Conservation (phyloP, 2,888 invertebrate species). For the Chrysina gloriosa region DNA sequence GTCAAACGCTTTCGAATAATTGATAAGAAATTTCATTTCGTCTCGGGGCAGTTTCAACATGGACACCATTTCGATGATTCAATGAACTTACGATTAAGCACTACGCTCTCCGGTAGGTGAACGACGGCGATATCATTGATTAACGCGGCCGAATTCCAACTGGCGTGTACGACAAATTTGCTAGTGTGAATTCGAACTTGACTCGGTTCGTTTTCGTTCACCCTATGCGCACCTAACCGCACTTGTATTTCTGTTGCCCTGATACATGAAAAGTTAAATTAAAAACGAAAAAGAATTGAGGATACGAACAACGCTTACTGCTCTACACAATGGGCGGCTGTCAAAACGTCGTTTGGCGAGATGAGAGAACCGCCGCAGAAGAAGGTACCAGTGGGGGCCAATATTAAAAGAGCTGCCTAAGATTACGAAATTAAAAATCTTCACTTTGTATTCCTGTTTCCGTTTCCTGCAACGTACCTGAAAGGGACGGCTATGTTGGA, state of each 20-base stretch:
- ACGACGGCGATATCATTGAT: slow-evolving; percentile 63
- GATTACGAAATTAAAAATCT: too few species aligned
- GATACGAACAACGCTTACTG: slow-evolving; percentile 4
- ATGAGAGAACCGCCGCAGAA: slow-evolving; percentile 69
- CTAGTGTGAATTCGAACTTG: slow-evolving; percentile 48
- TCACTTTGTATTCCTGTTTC: too few species aligned
- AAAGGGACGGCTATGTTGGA: slow-evolving; percentile 25
- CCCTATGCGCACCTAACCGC: slow-evolving; percentile 54
- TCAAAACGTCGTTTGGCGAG: slow-evolving; percentile 65
- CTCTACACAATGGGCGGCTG: slow-evolving; percentile 67
- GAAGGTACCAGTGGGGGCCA: slow-evolving; percentile 57
- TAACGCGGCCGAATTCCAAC: slow-evolving; percentile 52
- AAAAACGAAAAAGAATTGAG: background rate
- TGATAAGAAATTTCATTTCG: too few species aligned
- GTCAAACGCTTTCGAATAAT: too few species aligned
- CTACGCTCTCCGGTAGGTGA: background rate
- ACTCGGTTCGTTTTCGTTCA: slow-evolving; percentile 54
- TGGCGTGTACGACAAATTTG: slow-evolving; percentile 44
- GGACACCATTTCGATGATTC: background rate
- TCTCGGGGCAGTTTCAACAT: background rate
- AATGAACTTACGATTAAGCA: slow-evolving; percentile 22
- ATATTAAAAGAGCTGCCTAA: slow-evolving; percentile 45
- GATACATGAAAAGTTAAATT: background rate
- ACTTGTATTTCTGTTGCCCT: slow-evolving; percentile 43
- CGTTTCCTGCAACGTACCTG: slow-evolving; percentile 32